Evolutionary conservation across 2,113 vertebrate genomes (phyloP), one percentile per base, ranked within the genome.

Genomic region (Podilymbus podiceps): DNA sequence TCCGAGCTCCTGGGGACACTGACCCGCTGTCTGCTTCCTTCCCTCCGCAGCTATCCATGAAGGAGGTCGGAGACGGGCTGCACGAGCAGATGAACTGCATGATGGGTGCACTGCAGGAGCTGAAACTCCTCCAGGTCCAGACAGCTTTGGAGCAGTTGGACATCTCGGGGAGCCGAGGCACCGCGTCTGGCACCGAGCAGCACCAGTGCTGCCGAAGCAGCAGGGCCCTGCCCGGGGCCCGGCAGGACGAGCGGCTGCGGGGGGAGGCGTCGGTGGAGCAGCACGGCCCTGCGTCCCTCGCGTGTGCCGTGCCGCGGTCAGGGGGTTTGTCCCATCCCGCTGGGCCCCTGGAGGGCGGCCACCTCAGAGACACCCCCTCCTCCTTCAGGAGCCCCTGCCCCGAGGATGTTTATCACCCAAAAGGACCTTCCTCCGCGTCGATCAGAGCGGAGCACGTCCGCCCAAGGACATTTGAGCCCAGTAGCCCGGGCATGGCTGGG

Each of bases 61-160:
- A 99, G 97, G 99, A 99, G 97, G 98, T 99, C 18, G 99, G 99
- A 4, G 99, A 99, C 98, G 99, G 98, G 85, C 98, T 99, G 93
- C 99, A 99, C 38, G 98, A 98, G 90, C 99, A 99, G 98, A 99
- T 99, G 99, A 99, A 98, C 97, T 99, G 98, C 94, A 99, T 99
- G 99, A 99, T 99, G 99, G 99, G 99, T 4, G 99, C 99, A 0
- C 98, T 99, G 66, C 99, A 99, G 97, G 99, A 99, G 98, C 98
- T 99, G 96, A 99, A 99, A 95, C 98, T 99, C 35, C 99, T 99
- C 27, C 99, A 99, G 97, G 99, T 99, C 18, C 99, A 99, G 98
- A 98, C 99, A 0, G 99, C 99, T 0, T 75, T 99, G 89, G 99
- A 99, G 88, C 99, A 98, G 93, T 79, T 99, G 89, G 98, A 99